phyloP scores from a whole-genome alignment of 1,140 invertebrate genomes.

The Dryas iulia region DNA sequence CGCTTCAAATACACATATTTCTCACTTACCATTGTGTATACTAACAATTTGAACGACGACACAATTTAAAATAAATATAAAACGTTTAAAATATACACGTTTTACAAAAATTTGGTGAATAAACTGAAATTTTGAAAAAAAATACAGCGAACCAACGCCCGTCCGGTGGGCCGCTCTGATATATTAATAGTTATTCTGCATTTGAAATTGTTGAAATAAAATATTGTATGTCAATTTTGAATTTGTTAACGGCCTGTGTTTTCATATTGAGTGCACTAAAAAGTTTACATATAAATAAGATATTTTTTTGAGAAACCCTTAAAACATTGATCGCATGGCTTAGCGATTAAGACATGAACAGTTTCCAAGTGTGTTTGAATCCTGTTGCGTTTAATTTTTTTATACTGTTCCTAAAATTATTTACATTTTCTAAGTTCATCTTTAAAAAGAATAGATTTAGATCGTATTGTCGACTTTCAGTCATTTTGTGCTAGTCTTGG shows the following conservation, averaged over 20 bases:
- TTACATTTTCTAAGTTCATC: too few relatives aligned
- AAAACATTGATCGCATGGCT: too few relatives aligned
- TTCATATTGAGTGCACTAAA: neutral
- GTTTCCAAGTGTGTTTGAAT: too few relatives aligned
- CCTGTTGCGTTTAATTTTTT: too few relatives aligned
- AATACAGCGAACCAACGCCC: constrained; percentile 51
- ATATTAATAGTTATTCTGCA: constrained; percentile 32
- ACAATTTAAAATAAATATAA: constrained; percentile 54
- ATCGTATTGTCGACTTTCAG: too few relatives aligned
- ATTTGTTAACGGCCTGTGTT: constrained; percentile 8
- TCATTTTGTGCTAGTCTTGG: too few relatives aligned
- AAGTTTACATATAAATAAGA: neutral
- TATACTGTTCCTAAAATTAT: too few relatives aligned
- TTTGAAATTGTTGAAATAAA: constrained; percentile 7
- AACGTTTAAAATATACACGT: constrained; percentile 51
- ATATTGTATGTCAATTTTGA: constrained; percentile 16
- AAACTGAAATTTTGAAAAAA: constrained; percentile 72
- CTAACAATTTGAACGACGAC: constrained; percentile 58
- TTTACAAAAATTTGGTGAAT: constrained; percentile 67
- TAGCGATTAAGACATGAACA: too few relatives aligned
- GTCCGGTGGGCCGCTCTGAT: constrained; percentile 52
- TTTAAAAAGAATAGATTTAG: too few relatives aligned
- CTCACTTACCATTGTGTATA: constrained; percentile 65
- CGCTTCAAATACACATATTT: neutral
- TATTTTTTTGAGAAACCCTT: neutral